These are phyloP conservation scores for Pristionchus exspectatus DNA, from an alignment of 2,888 invertebrate species.

Conservation along the genomic window DNA sequence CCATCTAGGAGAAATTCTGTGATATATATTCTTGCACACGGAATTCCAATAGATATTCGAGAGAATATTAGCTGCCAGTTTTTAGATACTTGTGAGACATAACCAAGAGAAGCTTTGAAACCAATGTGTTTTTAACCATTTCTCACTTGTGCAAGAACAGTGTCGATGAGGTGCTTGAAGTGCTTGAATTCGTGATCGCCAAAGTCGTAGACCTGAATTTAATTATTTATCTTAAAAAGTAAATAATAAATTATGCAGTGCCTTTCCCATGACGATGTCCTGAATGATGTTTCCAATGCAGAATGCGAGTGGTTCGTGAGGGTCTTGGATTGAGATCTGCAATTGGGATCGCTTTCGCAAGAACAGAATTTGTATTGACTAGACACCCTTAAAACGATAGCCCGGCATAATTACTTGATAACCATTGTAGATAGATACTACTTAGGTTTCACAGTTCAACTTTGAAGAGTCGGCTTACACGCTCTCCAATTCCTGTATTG, in stretches of 20 bases:
- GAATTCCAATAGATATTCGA: too few relatives aligned
- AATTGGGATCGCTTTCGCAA: too few relatives aligned
- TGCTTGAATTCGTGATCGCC: conserved; percentile 69
- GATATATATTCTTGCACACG: too few relatives aligned
- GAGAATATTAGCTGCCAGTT: too few relatives aligned
- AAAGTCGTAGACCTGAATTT: conserved; percentile 60
- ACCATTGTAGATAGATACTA: too few relatives aligned
- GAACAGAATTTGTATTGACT: too few relatives aligned
- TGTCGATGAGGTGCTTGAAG: conserved; percentile 71
- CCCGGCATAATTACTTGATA: too few relatives aligned
- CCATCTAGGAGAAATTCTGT: too few relatives aligned
- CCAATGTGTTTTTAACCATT: not conserved
- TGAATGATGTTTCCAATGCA: conserved; percentile 75
- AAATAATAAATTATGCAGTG: not conserved
- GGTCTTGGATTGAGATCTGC: conserved; percentile 55
- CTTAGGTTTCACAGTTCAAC: not conserved
- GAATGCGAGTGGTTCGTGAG: conserved; percentile 62
- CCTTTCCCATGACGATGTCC: conserved; percentile 70
- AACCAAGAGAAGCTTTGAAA: not conserved
- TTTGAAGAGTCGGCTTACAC: not conserved
- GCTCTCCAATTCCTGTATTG: not conserved
- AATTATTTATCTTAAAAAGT: not conserved
- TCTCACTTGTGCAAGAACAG: conserved; percentile 64
- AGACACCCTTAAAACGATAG: too few relatives aligned
- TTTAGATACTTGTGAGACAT: too few relatives aligned